Conservation (phyloP, 2,888 invertebrate species). For the Cosmorhoe ocellata region DNA sequence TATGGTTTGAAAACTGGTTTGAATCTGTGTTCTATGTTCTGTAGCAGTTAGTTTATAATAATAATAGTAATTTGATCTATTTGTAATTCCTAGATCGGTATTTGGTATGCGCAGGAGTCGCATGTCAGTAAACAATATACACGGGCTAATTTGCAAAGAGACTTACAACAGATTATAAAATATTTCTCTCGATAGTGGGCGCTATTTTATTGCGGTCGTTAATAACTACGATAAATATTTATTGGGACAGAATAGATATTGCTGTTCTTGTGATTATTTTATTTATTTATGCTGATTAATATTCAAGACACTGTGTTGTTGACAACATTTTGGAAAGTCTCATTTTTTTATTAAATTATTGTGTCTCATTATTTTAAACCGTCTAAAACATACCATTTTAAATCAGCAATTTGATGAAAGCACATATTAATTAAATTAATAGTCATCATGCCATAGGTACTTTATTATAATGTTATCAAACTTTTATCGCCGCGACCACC, state of each 20-base stretch:
- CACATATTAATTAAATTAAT: too few relatives aligned
- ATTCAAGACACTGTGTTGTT: neutral
- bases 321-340: too few relatives aligned
- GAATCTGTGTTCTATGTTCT: too few relatives aligned
- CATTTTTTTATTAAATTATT: too few relatives aligned
- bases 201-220: constrained; percentile 18
- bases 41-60: neutral
- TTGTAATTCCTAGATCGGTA: constrained; percentile 29
- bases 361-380: too few relatives aligned
- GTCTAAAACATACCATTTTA: too few relatives aligned
- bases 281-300: constrained; percentile 7
- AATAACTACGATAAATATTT: constrained; percentile 15
- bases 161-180: neutral
- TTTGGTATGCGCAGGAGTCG: constrained; percentile 38
- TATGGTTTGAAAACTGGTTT: too few relatives aligned
- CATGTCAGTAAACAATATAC: constrained; percentile 25
- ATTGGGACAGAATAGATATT: constrained; percentile 11
- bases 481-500: constrained; percentile 14
- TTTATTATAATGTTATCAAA: constrained; percentile 1
- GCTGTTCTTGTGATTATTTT: constrained; percentile 9
- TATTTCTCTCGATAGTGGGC: constrained; percentile 6
- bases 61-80: constrained; percentile 14
- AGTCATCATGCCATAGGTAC: too few relatives aligned
- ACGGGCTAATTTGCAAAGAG: constrained; percentile 6
- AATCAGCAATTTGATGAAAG: too few relatives aligned